phyloP scores from a whole-genome alignment of 2,797 vertebrate species.

The Hydrophis major region DNA sequence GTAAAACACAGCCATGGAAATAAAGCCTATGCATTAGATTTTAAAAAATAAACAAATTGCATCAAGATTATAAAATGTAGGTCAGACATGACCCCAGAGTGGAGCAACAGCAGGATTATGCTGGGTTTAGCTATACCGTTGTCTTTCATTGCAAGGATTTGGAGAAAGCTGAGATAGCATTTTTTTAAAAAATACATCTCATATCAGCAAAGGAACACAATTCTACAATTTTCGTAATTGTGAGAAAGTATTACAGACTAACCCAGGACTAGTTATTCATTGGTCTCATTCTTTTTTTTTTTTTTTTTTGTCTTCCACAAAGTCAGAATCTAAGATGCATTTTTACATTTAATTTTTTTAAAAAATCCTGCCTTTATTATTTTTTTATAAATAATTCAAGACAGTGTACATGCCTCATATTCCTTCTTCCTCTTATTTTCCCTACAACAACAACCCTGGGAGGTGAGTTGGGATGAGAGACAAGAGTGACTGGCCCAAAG shows the following conservation, averaged over 20 bases:
- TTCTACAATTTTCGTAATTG: neutral
- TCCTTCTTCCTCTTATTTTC: no score
- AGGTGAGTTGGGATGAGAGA: no score
- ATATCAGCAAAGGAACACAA: neutral
- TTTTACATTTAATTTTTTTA: neutral
- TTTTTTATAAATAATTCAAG: no score
- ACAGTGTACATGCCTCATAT: no score
- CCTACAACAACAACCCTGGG: no score
- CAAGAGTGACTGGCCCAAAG: no score
- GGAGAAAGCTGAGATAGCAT: neutral
- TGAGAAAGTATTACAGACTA: neutral
- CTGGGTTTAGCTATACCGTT: neutral
- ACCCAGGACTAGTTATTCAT: neutral
- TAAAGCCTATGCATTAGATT: neutral
- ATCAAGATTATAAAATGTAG: slow-evolving; percentile 13
- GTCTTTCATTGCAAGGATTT: neutral
- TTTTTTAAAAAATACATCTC: neutral
- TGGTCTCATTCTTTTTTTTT: neutral
- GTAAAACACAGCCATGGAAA: neutral
- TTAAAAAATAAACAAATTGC: slow-evolving; percentile 23
- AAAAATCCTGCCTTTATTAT: no score
- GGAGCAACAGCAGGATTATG: neutral
- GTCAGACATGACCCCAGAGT: neutral
- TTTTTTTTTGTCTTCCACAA: neutral
- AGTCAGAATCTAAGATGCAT: no score